Evolutionary conservation across 2,113 vertebrate species (phyloP).

Genomic region (Cyphomyrus plagiostoma): DNA sequence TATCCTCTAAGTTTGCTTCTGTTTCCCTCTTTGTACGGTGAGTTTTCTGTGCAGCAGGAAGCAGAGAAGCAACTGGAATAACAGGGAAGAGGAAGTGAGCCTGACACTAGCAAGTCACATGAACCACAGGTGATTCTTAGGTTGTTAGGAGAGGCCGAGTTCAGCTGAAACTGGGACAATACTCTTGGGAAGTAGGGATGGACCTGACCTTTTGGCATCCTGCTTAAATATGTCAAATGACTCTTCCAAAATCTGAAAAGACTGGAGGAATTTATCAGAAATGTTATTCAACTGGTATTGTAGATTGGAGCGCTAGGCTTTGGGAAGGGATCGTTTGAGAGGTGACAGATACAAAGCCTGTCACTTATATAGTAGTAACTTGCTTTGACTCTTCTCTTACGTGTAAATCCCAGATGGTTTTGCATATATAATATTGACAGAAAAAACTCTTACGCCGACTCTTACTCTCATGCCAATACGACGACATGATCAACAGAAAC

Average conservation of each 20-base stretch:
- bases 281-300: neutral
- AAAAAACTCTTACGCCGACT: neutral
- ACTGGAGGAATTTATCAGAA: neutral
- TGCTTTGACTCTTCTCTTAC: neutral
- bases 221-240: neutral
- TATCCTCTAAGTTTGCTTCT: constrained; percentile 11
- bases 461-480: neutral
- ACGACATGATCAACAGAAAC: neutral
- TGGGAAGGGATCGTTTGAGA: neutral
- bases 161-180: neutral
- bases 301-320: neutral
- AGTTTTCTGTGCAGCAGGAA: constrained; percentile 39
- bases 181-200: neutral
- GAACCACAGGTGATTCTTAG: constrained; percentile 18
- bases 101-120: constrained; percentile 22
- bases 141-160: neutral
- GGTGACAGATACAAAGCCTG: neutral
- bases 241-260: neutral
- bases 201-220: neutral
- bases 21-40: constrained; percentile 20
- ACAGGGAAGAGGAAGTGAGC: constrained; percentile 38
- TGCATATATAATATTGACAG: neutral
- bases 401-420: neutral
- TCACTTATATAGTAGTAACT: neutral
- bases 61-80: constrained; percentile 37